These are phyloP conservation scores for Ciconia maguari DNA, from an alignment of 2,113 vertebrate species.

Conservation along the genomic window DNA sequence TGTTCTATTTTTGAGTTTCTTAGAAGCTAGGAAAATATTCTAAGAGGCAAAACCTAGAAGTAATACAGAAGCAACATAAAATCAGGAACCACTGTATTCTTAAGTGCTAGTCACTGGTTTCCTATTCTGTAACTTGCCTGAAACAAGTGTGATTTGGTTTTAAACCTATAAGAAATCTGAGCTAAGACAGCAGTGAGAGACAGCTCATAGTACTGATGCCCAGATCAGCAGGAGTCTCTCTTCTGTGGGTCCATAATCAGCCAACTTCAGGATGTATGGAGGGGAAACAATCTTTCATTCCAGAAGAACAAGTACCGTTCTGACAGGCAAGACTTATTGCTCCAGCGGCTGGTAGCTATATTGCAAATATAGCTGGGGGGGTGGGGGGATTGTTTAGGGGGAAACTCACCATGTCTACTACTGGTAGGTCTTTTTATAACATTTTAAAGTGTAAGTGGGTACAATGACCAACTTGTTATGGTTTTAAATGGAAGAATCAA, in stretches of 20 bases:
- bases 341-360: background rate
- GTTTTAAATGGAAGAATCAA: background rate
- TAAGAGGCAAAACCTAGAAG: background rate
- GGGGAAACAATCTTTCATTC: background rate
- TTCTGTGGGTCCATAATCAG: background rate
- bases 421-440: background rate
- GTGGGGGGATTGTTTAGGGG: background rate
- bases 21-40: background rate
- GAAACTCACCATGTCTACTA: background rate
- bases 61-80: background rate
- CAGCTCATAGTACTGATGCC: background rate
- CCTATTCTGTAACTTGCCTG: background rate
- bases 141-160: background rate
- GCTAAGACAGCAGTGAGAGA: background rate
- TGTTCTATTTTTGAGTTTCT: background rate
- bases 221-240: background rate
- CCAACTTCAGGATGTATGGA: background rate
- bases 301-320: background rate
- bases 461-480: background rate
- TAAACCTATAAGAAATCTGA: background rate
- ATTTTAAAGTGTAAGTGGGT: background rate
- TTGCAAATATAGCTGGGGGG: background rate
- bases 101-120: background rate
- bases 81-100: background rate
- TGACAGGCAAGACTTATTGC: background rate